These are phyloP conservation scores for Agonopterix subpropinquella DNA, from an alignment of 2,888 invertebrate genomes.

Conservation along the genomic window DNA sequence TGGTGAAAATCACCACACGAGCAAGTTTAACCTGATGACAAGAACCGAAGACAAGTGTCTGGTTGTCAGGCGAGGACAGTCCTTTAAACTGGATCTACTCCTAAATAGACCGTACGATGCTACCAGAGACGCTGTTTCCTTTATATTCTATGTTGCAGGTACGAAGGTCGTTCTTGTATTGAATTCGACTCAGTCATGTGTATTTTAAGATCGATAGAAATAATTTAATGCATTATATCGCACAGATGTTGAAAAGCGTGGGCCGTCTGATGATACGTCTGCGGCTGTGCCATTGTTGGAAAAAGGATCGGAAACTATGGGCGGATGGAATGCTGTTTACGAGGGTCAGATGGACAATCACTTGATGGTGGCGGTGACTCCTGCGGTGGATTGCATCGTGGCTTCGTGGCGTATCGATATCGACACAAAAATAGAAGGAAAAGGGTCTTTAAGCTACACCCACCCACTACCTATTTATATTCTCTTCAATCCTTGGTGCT, in stretches of 20 bases:
- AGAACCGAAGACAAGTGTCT: conserved; percentile 76
- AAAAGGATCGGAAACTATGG: conserved; percentile 76
- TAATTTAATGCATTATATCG: conserved; percentile 19
- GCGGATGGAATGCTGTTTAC: conserved; percentile 84
- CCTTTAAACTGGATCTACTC: conserved; percentile 83
- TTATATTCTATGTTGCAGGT: conserved; percentile 88
- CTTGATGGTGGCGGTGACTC: conserved; percentile 80
- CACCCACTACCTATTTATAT: conserved; percentile 86
- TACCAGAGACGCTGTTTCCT: conserved; percentile 85
- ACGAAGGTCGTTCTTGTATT: conserved; percentile 12
- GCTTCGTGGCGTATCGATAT: conserved; percentile 91
- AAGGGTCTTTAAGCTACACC: conserved; percentile 84
- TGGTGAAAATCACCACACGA: conserved; percentile 85
- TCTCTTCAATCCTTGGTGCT: conserved; percentile 94
- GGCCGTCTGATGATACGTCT: conserved; percentile 86
- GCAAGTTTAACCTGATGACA: conserved; percentile 84
- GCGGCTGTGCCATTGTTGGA: conserved; percentile 83
- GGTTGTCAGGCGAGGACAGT: conserved; percentile 89
- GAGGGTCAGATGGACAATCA: conserved; percentile 79
- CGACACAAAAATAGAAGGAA: conserved; percentile 83
- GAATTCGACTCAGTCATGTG: conserved; percentile 7
- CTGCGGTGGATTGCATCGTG: conserved; percentile 83
- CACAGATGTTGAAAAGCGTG: conserved; percentile 83
- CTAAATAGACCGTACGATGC: conserved; percentile 85
- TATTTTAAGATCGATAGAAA: conserved; percentile 21